These are phyloP conservation scores for Tetanocera ferruginea DNA, from an alignment of 2,888 invertebrate genomes.

Conservation along the genomic window DNA sequence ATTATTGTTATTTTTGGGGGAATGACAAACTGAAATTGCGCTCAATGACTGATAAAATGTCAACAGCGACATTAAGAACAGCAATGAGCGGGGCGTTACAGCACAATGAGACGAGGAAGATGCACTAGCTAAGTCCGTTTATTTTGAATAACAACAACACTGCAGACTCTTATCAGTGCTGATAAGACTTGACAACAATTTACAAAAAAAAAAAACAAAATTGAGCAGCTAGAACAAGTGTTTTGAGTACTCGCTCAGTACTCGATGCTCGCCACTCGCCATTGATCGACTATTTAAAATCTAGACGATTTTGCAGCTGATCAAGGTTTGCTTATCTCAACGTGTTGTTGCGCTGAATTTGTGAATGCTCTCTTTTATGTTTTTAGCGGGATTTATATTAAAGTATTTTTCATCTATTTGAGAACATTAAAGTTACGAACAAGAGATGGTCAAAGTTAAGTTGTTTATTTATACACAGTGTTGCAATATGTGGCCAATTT, in stretches of 20 bases:
- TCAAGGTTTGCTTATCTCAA: too few relatives aligned
- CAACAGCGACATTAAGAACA: neutral
- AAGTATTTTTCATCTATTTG: too few relatives aligned
- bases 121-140: neutral
- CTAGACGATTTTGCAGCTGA: too few relatives aligned
- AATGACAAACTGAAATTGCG: neutral
- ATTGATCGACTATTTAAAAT: neutral
- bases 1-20: constrained; percentile 19
- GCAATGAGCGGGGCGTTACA: neutral
- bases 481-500: too few relatives aligned
- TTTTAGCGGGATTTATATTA: too few relatives aligned
- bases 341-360: too few relatives aligned
- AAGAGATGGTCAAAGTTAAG: too few relatives aligned
- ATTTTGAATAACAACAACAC: neutral
- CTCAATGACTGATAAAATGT: neutral
- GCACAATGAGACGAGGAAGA: neutral
- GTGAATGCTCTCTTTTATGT: too few relatives aligned
- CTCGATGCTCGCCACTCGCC: neutral
- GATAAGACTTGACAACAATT: constrained; percentile 6
- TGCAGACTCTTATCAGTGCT: constrained; percentile 12
- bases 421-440: too few relatives aligned
- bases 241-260: neutral
- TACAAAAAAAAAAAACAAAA: too few relatives aligned
- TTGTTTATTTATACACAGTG: too few relatives aligned
- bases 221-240: too few relatives aligned